Evolutionary conservation across 2,797 vertebrate species (phyloP), one percentile per base, ranked within the genome.

Genomic region (Cirrhinus mrigala): DNA sequence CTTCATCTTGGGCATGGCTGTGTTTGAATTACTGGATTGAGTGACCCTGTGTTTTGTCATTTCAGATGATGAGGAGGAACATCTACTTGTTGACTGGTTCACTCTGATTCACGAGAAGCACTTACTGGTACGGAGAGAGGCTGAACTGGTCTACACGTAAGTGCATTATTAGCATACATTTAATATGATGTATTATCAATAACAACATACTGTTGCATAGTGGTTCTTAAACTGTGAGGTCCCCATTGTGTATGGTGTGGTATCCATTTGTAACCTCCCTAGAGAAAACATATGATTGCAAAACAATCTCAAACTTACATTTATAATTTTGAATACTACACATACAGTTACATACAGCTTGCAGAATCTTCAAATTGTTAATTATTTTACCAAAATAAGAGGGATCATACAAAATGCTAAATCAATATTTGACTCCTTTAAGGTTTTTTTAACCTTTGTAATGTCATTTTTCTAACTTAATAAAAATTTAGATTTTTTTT

Each of bases 21-120:
- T 2, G 3, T 52, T 48, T 56, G 27, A 18, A 66, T 37, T 60
- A 44, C 22, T 52, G 1, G 20, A 12, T 16, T 56, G 0, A 50
- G 52, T 68, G 27, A 66, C 27, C 9, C 22, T 78, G 22, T 86
- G 50, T 62, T 90, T 48, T 82, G 37, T 70, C 69, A 20, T 91
- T 92, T 79, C 93, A 99, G 98, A 98, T 88, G 95, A 95, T 88
- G 96, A 95, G 1, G 98, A 99, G 90, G 98, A 99, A 52, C 93
- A 83, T 88, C 91, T 99, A 89, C 92, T 99, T 93, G 97, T 99
- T 81, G 98, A 98, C 89, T 99, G 98, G 98, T 99, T 99, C 93
- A 98, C 96, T 83, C 96, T 99, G 83, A 99, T 99, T 91, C 98
- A 99, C 0, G 97, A 99, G 90, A 99, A 99, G 91, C 98, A 99